Conservation (phyloP, 2,113 vertebrate species). For the Callocephalon fimbriatum region DNA sequence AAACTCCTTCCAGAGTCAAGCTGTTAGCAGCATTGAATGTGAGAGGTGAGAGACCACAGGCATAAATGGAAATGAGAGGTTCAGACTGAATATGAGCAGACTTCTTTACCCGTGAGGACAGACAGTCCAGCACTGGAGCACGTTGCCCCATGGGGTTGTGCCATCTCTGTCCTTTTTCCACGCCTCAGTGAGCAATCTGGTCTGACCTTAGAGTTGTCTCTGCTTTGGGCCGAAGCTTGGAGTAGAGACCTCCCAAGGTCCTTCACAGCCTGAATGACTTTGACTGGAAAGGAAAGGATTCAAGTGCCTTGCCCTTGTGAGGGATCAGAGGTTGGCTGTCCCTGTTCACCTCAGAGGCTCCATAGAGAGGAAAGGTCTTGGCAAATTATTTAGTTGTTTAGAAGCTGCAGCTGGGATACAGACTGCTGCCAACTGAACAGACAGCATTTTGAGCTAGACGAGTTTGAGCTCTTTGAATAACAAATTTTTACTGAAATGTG, state of each 20-base stretch:
- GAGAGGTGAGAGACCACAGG: neutral
- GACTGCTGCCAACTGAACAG: neutral
- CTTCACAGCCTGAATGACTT: neutral
- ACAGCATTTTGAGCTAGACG: neutral
- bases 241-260: neutral
- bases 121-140: neutral
- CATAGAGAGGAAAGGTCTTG: neutral
- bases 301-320: neutral
- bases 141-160: fast-evolving
- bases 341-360: neutral
- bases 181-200: neutral
- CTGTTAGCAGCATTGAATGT: neutral
- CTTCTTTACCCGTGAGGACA: neutral
- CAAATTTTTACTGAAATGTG: neutral
- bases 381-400: neutral
- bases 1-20: neutral
- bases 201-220: neutral
- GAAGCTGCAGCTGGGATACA: neutral
- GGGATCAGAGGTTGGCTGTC: neutral
- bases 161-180: neutral
- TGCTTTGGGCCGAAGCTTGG: neutral
- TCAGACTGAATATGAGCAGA: neutral
- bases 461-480: neutral
- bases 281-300: neutral
- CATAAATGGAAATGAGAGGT: neutral